These are phyloP conservation scores for Brachionus sp. DNA, from an alignment of 1,140 invertebrate genomes.

Conservation along the genomic window DNA sequence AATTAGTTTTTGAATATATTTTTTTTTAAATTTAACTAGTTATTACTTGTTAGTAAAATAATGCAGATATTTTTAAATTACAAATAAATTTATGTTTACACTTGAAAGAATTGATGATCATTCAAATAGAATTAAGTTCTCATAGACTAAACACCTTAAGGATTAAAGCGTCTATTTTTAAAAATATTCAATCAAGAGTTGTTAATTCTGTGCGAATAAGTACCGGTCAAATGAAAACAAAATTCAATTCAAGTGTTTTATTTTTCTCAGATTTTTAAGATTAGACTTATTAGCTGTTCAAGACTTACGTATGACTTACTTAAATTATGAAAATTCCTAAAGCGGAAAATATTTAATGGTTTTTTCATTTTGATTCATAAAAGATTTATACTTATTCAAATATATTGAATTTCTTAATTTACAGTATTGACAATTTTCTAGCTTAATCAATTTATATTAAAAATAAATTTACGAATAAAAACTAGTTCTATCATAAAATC, in stretches of 20 bases:
- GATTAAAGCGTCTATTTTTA: background rate
- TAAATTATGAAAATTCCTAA: background rate
- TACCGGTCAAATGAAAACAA: background rate
- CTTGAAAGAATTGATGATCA: background rate
- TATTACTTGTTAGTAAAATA: no score
- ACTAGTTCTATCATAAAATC: background rate
- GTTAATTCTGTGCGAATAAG: background rate
- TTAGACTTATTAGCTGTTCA: background rate
- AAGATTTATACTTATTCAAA: background rate
- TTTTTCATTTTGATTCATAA: background rate
- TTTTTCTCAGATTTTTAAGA: background rate
- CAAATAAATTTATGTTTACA: background rate
- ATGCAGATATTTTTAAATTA: no score
- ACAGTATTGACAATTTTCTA: background rate
- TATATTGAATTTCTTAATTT: constrained; percentile 1
- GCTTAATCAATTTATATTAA: constrained; percentile 11
- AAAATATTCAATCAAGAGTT: background rate
- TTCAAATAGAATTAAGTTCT: background rate
- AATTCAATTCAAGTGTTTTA: background rate
- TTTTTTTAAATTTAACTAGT: background rate
- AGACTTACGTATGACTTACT: background rate
- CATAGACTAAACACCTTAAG: background rate
- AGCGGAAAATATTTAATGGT: background rate
- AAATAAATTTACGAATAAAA: background rate
- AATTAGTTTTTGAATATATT: background rate